phyloP scores from a whole-genome alignment of 92 coral and sea anemone species.

The Hydrozoanthus gracilis region DNA sequence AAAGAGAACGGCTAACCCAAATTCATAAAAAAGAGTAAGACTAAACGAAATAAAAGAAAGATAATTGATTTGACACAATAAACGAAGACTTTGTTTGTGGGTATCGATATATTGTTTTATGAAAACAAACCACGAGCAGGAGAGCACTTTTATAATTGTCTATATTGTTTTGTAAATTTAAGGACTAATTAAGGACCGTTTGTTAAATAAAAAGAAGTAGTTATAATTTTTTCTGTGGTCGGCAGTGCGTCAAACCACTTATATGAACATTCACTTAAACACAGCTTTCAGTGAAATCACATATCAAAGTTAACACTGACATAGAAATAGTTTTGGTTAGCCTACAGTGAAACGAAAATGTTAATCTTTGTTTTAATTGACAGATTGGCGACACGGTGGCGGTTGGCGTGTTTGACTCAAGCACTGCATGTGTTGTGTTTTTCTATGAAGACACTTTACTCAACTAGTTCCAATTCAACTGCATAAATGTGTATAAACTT shows the following conservation, averaged over 20 bases:
- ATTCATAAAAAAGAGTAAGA: background rate
- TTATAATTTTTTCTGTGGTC: background rate
- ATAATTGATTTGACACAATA: conserved; percentile 8
- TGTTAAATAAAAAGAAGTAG: background rate
- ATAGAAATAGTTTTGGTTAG: too few relatives aligned
- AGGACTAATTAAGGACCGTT: conserved; percentile 2
- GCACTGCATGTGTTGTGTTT: too few relatives aligned
- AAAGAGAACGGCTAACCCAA: background rate
- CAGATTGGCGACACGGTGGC: too few relatives aligned
- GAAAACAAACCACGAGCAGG: conserved; percentile 11
- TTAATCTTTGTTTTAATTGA: too few relatives aligned
- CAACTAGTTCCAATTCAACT: too few relatives aligned
- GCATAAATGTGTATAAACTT: too few relatives aligned
- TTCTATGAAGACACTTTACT: too few relatives aligned
- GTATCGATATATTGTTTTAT: background rate
- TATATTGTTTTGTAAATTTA: conserved; percentile 37
- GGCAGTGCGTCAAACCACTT: background rate
- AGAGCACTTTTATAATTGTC: conserved; percentile 3
- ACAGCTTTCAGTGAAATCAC: background rate
- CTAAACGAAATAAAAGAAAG: background rate
- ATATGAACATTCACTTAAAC: background rate
- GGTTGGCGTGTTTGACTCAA: too few relatives aligned
- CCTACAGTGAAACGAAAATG: too few relatives aligned
- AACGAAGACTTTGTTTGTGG: background rate
- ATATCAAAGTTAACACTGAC: background rate